Percentiles rank a stretch among this genome's conserved stretches.
Evolutionary conservation across 2,113 vertebrate genomes (phyloP).

Genomic region (Burhinus oedicnemus): DNA sequence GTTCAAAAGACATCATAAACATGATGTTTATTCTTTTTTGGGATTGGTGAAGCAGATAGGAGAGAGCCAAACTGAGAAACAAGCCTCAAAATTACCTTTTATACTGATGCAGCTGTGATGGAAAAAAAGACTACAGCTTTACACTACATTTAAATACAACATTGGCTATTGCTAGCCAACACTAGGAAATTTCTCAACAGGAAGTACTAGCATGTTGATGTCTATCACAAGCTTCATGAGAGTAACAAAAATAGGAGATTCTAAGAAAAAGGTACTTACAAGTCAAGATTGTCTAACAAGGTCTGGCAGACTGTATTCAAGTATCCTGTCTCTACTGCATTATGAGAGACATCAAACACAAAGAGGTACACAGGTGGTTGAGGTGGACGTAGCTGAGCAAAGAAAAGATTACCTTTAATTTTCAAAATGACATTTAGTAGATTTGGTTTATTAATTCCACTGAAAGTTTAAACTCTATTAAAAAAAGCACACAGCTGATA

Average conservation of each 20-base stretch:
- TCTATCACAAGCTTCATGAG: not conserved
- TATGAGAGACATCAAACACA: constrained; percentile 94
- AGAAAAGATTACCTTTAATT: not conserved
- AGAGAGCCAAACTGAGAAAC: not conserved
- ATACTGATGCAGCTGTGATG: not conserved
- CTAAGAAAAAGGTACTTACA: constrained; percentile 79
- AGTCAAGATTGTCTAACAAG: constrained; percentile 91
- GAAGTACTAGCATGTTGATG: not conserved
- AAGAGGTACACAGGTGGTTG: constrained; percentile 97
- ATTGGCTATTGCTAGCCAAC: not conserved
- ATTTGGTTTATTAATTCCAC: not conserved
- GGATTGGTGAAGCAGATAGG: not conserved
- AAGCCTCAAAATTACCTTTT: not conserved
- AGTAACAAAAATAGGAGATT: not conserved
- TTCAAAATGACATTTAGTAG: not conserved
- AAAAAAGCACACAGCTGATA: not conserved
- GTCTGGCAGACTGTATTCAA: constrained; percentile 91
- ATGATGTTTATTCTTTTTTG: not conserved
- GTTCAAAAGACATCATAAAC: not conserved
- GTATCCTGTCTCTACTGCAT: constrained; percentile 95
- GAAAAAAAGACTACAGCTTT: not conserved
- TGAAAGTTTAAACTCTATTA: not conserved
- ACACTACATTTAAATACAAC: not conserved
- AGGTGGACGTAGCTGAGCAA: constrained; percentile 88
- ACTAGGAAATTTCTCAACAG: not conserved